Evolutionary conservation across 2,888 invertebrate species (phyloP), one percentile per base, ranked within the genome.

Genomic region (Drosophila anceps): DNA sequence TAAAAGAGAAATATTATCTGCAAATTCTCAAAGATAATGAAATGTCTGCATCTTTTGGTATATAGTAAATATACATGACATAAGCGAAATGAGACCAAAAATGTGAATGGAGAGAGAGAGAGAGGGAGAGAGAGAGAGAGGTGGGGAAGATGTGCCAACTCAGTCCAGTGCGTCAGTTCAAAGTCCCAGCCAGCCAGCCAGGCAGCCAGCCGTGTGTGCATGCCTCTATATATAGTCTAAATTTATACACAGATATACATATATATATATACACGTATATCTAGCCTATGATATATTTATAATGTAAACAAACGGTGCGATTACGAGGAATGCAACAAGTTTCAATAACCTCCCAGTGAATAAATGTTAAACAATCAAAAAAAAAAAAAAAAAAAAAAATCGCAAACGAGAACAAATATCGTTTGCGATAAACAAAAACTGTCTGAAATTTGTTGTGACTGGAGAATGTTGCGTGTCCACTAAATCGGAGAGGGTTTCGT

Each of bases 291-390:
- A 85, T 79, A 84, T 59, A 70, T 60, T 54, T 60, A 39, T 66
- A 71, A 77, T 71, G 84, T 86, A 90, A 90, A 88, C 90, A 90
- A 72, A 66, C 27, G 53, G 15, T 27, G 41, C 66, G 60, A 65
- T 79, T 81, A 61, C 63, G 50, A 10, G 41, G 57, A 74, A 61
- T 55, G 73, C 89, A 84, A 84, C 90, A 90, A 88, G 84, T 84
- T 90, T 84, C 90, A 84, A 88, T 83, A 88, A 83, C 81, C 89
- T 78, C 75, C 27, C 72, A 20, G 29, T 15, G 37, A 68, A 68
- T 58, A 53, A 41, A 57, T 71, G 64, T 51, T 60, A 54, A 77
- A 46, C 66, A 76, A 65, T 61, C 48, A 24, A 33, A 43, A n/a
- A 53, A n/a, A n/a, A n/a, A n/a, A n/a, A n/a, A n/a, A n/a, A n/a